phyloP scores from a whole-genome alignment of 1,140 invertebrate genomes.

The Sarcophaga bullata region DNA sequence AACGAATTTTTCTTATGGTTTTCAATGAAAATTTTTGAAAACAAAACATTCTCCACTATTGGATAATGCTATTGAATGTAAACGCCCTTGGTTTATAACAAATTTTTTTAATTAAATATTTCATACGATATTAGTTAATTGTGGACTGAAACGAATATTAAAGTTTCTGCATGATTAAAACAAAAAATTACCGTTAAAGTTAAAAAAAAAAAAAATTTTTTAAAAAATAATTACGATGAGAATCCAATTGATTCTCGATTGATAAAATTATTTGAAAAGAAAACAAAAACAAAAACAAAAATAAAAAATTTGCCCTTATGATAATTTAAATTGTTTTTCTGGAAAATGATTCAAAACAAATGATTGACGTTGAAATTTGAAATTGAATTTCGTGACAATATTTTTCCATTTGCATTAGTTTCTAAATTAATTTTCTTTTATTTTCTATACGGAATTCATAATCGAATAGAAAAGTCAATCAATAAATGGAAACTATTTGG shows the following conservation, averaged over 20 bases:
- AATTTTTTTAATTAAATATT: neutral
- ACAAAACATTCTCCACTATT: no score
- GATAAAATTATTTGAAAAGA: no score
- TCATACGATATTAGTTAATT: neutral
- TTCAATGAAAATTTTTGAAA: no score
- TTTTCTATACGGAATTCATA: constrained; percentile 30
- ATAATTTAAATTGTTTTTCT: neutral
- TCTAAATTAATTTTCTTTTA: neutral
- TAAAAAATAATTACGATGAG: no score
- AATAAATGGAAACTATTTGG: constrained; percentile 10
- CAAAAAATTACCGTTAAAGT: neutral
- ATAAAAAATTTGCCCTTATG: neutral
- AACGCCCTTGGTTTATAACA: neutral
- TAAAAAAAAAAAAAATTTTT: no score
- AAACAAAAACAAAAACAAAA: no score
- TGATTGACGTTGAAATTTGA: constrained; percentile 36
- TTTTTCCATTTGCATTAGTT: neutral
- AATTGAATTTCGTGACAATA: constrained; percentile 30
- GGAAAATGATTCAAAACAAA: neutral
- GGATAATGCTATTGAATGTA: no score
- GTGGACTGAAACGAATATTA: neutral
- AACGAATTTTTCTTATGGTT: no score
- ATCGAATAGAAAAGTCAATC: neutral
- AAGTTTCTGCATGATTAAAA: constrained; percentile 14
- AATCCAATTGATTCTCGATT: no score